Percentiles rank a stretch among this genome's conserved stretches.
These are phyloP conservation scores for Suillia variegata DNA, from an alignment of 2,888 invertebrate genomes.

Conservation along the genomic window DNA sequence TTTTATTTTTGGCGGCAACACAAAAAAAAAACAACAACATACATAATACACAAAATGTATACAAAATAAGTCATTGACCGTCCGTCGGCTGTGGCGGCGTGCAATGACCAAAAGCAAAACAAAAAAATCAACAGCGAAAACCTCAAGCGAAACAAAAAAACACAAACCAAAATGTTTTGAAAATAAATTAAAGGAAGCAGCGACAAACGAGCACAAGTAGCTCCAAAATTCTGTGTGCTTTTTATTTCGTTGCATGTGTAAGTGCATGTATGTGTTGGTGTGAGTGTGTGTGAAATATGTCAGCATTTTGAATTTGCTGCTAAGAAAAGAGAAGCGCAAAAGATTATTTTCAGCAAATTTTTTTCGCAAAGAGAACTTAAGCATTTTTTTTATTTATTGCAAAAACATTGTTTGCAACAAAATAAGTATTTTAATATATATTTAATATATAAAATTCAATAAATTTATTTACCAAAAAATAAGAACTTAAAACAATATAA, in stretches of 20 bases:
- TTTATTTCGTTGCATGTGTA: neutral
- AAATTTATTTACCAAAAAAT: no score
- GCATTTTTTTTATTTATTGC: no score
- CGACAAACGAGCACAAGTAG: neutral
- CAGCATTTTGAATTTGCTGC: neutral
- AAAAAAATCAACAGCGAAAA: constrained; percentile 1
- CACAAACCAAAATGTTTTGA: neutral
- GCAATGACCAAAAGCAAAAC: neutral
- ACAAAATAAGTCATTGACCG: constrained; percentile 2
- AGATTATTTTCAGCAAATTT: no score
- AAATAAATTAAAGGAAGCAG: constrained; percentile 3
- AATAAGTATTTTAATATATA: no score
- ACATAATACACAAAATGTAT: constrained; percentile 5
- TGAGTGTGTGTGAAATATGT: neutral
- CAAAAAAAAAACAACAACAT: neutral
- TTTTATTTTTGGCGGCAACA: no score
- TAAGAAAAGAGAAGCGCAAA: no score
- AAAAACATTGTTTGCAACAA: no score
- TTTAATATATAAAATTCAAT: no score
- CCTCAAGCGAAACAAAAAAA: neutral
- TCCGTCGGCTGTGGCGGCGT: neutral
- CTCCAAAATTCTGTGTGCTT: neutral
- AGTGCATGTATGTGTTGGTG: neutral
- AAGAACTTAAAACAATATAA: no score
- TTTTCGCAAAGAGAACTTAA: no score